Evolutionary conservation across 2,888 invertebrate genomes (phyloP), one percentile per base, ranked within the genome.

Genomic region (Monochamus alternatus): DNA sequence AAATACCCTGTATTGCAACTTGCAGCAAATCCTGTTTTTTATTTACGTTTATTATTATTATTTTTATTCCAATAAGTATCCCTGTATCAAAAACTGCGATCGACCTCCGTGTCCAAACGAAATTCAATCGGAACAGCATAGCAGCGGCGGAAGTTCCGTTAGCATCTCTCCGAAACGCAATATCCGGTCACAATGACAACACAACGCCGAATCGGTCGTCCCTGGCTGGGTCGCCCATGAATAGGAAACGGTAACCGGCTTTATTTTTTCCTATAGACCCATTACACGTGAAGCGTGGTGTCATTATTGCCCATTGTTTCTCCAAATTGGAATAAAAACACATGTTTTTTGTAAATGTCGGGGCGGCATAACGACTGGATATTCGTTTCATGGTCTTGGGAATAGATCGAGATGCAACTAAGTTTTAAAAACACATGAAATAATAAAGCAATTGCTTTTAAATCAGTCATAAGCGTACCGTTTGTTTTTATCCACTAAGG

Each of bases 241-340:
- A 38, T 58, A 43, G 30, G 14, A 68, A 68, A 68, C 68, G 68
- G 68, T 68, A 68, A 59, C 38, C 38, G 32, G 43, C n/a, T 38
- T 44, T 55, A 55, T 44, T 68, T 68, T 43, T 68, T 51, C 43
- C 12, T 31, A 10, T 32, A 55, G 22, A 68, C 38, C 55, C 43
- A 38, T 68, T 68, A 68, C 44, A 59, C 55, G 44, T 59, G 68
- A 68, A 68, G 67, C 67, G 67, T 55, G 55, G 52, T 55, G 67
- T 64, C 55, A 55, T 55, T 64, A 9, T 10, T 30, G 47, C 47
- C 64, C 64, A 64, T 64, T 64, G 64, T 64, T 64, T 64, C 55
- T 55, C 9, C 47, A 64, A 64, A 47, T 64, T 64, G 47, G 22
- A 64, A 64, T 64, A 38, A 47, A 64, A 64, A 9, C 31, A 4